Conservation (phyloP, 2,888 invertebrate species). For the Cantharis rufa region DNA sequence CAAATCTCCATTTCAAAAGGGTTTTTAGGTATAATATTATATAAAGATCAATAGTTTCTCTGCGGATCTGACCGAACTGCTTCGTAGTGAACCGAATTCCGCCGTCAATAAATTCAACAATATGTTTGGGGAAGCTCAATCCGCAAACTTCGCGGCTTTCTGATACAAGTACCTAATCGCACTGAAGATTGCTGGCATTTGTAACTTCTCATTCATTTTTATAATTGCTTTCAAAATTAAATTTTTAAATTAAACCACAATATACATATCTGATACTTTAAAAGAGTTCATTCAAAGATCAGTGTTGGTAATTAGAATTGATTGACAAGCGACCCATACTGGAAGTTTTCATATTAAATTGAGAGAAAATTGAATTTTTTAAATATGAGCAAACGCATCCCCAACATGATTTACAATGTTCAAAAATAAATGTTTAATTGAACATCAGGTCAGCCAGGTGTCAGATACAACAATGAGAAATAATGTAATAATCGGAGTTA, state of each 20-base stretch:
- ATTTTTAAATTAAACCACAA: background rate
- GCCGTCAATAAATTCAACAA: slow-evolving; percentile 49
- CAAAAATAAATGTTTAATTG: background rate
- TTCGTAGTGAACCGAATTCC: slow-evolving; percentile 36
- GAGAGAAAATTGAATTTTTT: background rate
- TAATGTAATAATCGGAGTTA: background rate
- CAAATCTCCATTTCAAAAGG: slow-evolving; percentile 54
- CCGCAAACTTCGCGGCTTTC: slow-evolving; percentile 28
- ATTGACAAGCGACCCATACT: background rate
- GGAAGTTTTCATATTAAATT: background rate
- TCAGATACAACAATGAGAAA: background rate
- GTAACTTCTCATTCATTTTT: background rate
- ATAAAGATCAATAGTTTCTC: slow-evolving; percentile 47
- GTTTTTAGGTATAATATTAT: slow-evolving; percentile 52
- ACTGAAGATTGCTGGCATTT: background rate
- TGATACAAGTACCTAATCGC: slow-evolving; percentile 10
- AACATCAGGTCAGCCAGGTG: background rate
- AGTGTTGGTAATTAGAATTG: background rate
- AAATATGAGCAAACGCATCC: background rate
- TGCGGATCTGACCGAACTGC: slow-evolving; percentile 36
- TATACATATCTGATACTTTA: too few relatives aligned
- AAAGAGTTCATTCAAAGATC: background rate
- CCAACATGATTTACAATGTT: background rate
- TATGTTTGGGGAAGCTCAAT: slow-evolving; percentile 36
- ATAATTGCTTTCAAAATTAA: background rate